Base-by-base conservation (phyloP, 2,113 vertebrate species). In the Indri indri region DNA sequence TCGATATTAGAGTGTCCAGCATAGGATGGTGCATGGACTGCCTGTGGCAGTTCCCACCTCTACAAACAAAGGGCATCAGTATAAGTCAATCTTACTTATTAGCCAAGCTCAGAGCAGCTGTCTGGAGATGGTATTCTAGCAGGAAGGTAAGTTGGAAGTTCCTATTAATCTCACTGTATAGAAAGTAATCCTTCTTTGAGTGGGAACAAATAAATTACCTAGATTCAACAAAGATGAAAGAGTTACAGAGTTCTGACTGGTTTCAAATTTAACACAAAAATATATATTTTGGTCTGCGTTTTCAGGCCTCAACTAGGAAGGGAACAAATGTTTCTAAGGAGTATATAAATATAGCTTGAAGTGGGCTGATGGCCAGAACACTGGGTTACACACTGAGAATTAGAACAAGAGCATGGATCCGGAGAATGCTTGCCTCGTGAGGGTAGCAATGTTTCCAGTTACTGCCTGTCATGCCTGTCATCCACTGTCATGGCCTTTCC, bases 371-470 rank as follows among this genome's bases (percentile, higher is more conserved):
- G 54, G 12, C 5, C 20, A 34, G n/a, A 59, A 23, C 17, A 54
- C 1, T 70, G 59, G 32, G 14, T 23, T 76, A 11, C 3, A n/a
- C 11, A 40, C 20, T 70, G 16, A 91, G 4, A 76, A 57, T 14
- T 9, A 74, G 32, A 40, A 59, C 10, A 17, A 23, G 59, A 66
- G 9, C 6, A 0, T 0, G 22, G n/a, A 9, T 7, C 10, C 27
- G 27, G 22, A 32, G 11, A 3, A 32, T 14, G 9, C 34, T 59
- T 12, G 1, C 50, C 27, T 66, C 30, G 1, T 0, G 1, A 1
- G 5, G 5, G 2, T 23, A 11, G 7, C 4, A 30, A 1, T 54
- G 52, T 81, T 27, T 6, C 1, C 25, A 2, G 6, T n/a, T 1
- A 4, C 12, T 4, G 4, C 17, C 22, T 54, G 3, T 57, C 5